These are phyloP conservation scores for Spongilla lacustris DNA, from an alignment of 37 sponge, comb jelly and placozoan genomes.

Conservation along the genomic window DNA sequence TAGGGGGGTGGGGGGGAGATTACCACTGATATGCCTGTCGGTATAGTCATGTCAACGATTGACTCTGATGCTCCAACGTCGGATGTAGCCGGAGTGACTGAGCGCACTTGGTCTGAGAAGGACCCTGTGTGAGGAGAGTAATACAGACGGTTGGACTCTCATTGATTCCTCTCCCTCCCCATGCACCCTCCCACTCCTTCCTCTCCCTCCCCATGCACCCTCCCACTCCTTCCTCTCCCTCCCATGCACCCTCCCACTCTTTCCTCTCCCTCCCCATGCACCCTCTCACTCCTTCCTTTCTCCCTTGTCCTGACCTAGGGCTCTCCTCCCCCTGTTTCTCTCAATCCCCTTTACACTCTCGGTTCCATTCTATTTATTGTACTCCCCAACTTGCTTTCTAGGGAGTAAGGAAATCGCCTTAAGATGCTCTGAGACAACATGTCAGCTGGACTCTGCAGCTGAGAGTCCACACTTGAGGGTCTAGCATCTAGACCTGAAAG, in stretches of 20 bases:
- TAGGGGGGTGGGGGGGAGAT: background rate
- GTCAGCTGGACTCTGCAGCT: too few relatives aligned
- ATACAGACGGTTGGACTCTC: too few relatives aligned
- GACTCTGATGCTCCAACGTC: background rate
- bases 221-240: too few relatives aligned
- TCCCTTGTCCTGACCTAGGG: background rate
- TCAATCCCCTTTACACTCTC: background rate
- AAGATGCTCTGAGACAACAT: background rate
- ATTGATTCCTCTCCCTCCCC: too few relatives aligned
- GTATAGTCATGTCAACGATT: background rate
- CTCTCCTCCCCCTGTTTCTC: constrained; percentile 2
- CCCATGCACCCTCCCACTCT: too few relatives aligned
- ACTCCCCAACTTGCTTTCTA: background rate
- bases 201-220: too few relatives aligned
- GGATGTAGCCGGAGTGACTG: background rate
- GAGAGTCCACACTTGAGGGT: background rate
- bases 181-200: too few relatives aligned
- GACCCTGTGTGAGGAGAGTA: background rate
- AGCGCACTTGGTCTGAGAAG: background rate
- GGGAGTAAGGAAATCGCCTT: background rate
- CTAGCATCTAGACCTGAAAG: background rate
- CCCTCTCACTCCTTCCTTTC: too few relatives aligned
- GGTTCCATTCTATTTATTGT: background rate
- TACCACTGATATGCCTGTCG: background rate
- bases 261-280: background rate